These are phyloP conservation scores for Hestina assimilis DNA, from an alignment of 1,140 invertebrate genomes.

Conservation along the genomic window DNA sequence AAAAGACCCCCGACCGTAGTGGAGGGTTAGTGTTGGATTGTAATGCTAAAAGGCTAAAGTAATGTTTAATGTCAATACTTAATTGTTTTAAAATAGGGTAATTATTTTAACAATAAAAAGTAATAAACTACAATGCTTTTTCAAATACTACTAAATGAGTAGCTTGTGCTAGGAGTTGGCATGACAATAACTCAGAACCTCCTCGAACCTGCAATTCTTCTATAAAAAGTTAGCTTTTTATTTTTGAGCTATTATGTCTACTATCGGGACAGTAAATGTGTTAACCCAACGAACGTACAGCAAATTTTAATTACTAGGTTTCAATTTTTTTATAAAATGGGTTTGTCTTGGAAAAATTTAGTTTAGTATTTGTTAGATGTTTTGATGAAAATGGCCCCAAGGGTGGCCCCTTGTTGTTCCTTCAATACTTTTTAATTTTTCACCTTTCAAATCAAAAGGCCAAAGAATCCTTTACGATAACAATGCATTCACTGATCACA, in stretches of 20 bases:
- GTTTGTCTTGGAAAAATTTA: not conserved
- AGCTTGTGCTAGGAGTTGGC: too few species aligned
- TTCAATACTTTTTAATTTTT: conserved; percentile 8
- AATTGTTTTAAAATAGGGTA: not conserved
- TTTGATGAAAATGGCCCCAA: too few species aligned
- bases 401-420: too few species aligned
- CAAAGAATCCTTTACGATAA: conserved; percentile 29
- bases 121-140: too few species aligned
- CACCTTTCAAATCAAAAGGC: conserved; percentile 26
- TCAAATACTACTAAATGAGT: too few species aligned
- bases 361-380: too few species aligned
- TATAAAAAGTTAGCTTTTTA: too few species aligned
- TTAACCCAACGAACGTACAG: too few species aligned
- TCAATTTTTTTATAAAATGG: not conserved
- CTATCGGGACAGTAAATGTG: too few species aligned
- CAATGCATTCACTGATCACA: conserved; percentile 26
- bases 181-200: too few species aligned
- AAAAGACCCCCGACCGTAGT: conserved; percentile 1
- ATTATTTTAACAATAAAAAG: not conserved
- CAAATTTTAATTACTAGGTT: not conserved
- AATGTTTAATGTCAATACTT: not conserved
- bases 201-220: too few species aligned
- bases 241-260: too few species aligned
- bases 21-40: conserved; percentile 12
- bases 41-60: conserved; percentile 8